Conservation (phyloP, 1,140 invertebrate genomes). For the Hycleus phaleratus region DNA sequence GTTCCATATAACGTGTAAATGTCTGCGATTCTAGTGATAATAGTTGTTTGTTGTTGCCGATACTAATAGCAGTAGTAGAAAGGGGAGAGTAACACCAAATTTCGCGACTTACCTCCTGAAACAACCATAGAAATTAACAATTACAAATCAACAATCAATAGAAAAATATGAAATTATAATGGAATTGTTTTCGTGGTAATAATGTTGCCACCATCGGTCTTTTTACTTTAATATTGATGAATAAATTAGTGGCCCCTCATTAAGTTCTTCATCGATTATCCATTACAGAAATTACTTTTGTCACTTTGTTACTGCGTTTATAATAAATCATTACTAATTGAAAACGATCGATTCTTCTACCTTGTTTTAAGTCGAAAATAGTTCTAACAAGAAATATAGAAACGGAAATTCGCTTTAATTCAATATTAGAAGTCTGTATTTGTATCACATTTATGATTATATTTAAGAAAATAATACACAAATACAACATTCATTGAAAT, state of each 20-base stretch:
- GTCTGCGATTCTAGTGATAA: too few relatives aligned
- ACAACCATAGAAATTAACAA: background rate
- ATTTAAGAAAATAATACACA: background rate
- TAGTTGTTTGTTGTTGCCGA: background rate
- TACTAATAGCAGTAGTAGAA: constrained; percentile 3
- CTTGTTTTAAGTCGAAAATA: background rate
- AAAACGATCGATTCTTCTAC: background rate
- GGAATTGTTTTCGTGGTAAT: background rate
- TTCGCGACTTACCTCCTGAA: too few relatives aligned
- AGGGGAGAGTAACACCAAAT: too few relatives aligned
- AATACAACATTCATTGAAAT: constrained; percentile 9
- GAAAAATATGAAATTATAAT: background rate
- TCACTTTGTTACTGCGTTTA: constrained; percentile 7
- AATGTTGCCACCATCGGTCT: background rate
- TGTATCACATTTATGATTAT: background rate
- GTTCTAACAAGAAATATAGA: background rate
- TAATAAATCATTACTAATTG: constrained; percentile 14
- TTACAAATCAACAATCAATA: background rate
- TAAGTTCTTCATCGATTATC: constrained; percentile 6
- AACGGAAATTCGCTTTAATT: background rate
- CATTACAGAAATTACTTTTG: constrained; percentile 14
- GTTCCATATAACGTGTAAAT: too few relatives aligned
- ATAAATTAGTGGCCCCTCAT: constrained; percentile 10
- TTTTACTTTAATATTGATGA: constrained; percentile 6
- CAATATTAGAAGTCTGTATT: background rate